These are phyloP conservation scores for Entomyzon cyanotis DNA, from an alignment of 2,113 vertebrate species.

Conservation along the genomic window DNA sequence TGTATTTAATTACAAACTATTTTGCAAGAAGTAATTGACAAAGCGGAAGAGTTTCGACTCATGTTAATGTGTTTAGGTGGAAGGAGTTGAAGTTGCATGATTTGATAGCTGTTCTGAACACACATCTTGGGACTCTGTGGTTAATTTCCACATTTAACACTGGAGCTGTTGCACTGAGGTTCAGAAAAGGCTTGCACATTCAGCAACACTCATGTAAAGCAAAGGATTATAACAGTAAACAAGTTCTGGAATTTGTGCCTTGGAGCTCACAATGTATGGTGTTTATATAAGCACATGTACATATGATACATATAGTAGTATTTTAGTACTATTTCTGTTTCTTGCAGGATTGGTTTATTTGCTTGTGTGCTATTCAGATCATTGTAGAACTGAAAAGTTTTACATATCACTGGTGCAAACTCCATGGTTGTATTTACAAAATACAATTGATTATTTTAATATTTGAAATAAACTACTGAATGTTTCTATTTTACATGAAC, in stretches of 20 bases:
- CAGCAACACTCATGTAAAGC: background rate
- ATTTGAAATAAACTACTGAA: background rate
- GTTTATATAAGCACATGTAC: background rate
- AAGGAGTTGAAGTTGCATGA: background rate
- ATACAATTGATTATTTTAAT: background rate
- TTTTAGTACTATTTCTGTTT: background rate
- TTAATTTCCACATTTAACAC: background rate
- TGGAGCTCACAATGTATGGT: background rate
- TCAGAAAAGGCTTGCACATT: background rate
- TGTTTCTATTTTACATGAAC: background rate
- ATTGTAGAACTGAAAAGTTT: background rate
- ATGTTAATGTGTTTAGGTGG: background rate
- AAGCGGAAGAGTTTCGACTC: background rate
- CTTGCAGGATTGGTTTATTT: background rate
- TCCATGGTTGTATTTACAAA: background rate
- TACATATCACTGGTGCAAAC: background rate
- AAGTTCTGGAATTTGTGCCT: background rate
- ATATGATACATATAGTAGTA: background rate
- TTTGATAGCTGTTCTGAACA: background rate
- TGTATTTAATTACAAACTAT: too few relatives aligned
- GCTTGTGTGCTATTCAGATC: background rate
- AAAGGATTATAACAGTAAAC: background rate
- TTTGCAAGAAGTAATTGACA: background rate
- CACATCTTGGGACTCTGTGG: background rate
- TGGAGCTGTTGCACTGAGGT: background rate